Evolutionary conservation across 1,140 invertebrate genomes (phyloP), one percentile per base, ranked within the genome.

Genomic region (Macrobrachium nipponense): DNA sequence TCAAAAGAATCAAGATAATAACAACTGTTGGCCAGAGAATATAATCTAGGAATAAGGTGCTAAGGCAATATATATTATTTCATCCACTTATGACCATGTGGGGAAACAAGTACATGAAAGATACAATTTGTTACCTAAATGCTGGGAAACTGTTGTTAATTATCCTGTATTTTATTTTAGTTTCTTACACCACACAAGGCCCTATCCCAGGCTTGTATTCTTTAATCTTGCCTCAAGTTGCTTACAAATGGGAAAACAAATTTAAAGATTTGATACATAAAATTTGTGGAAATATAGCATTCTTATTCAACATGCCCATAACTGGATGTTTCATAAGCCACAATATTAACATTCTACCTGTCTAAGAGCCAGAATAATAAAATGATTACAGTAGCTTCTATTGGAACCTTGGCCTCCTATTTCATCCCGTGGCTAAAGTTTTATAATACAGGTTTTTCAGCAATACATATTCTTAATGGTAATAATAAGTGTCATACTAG

Each of bases 221-320:
- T 75, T 76, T 72, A 75, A 76, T 82, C 66, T 82, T 59, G 70
- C 72, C 58, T 72, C 64, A 75, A 86, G 77, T 43, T 75, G 60
- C 64, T 64, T 59, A 75, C 81, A 61, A 58, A 61, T 36, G 27
- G 59, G 61, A 61, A 75, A 60, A 64, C 73, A 83, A 36, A 70
- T 73, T 72, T 86, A 77, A 44, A 76, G 82, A 64, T 68, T 18
- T 44, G 62, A 59, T 59, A 79, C 60, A 86, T 80, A 14, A 80
- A 80, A 68, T 68, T 79, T 23, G 73, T 75, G 76, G 18, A 66
- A 60, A 86, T 78, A 84, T 78, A 78, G 77, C 20, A 51, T 77
- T 68, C 76, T 77, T 86, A 86, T 72, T 86, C 83, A 86, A 86
- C 76, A 86, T 86, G 83, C 83, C 83, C 83, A 86, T 86, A 80